phyloP scores from a whole-genome alignment of 2,113 vertebrate species.

The Protomyctophum bolini region DNA sequence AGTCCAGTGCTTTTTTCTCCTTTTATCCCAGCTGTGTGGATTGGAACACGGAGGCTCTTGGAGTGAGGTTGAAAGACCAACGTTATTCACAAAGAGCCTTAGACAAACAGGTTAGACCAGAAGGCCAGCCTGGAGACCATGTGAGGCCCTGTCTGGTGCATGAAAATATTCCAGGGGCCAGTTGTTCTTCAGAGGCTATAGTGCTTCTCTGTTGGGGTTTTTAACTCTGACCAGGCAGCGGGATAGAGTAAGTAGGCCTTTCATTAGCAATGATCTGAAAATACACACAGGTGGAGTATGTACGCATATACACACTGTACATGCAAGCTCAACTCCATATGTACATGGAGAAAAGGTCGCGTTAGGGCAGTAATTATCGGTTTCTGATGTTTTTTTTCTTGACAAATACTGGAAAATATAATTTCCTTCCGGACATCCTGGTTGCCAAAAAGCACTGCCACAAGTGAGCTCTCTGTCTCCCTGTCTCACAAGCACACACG shows the following conservation, averaged over 20 bases:
- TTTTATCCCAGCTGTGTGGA: slow-evolving; percentile 36
- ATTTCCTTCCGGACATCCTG: too few relatives aligned
- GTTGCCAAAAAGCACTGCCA: too few relatives aligned
- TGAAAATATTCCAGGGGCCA: slow-evolving; percentile 49
- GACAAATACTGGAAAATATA: too few relatives aligned
- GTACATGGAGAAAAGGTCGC: neutral
- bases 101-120: slow-evolving; percentile 55
- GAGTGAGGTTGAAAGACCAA: slow-evolving; percentile 42
- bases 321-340: neutral
- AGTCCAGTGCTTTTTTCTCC: slow-evolving; percentile 27
- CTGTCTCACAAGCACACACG: too few relatives aligned
- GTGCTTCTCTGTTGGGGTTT: slow-evolving; percentile 44
- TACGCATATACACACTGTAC: slow-evolving; percentile 18
- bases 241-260: slow-evolving; percentile 46
- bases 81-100: slow-evolving; percentile 47
- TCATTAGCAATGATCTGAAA: slow-evolving; percentile 57
- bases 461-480: too few relatives aligned
- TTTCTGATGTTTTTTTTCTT: too few relatives aligned
- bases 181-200: slow-evolving; percentile 46
- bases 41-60: slow-evolving; percentile 9
- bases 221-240: slow-evolving; percentile 42
- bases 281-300: slow-evolving; percentile 33
- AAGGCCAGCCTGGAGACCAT: slow-evolving; percentile 28
- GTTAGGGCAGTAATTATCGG: too few relatives aligned
- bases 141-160: slow-evolving; percentile 24